Evolutionary conservation across 1,140 invertebrate genomes (phyloP).

Genomic region (Drosophila arizonae): DNA sequence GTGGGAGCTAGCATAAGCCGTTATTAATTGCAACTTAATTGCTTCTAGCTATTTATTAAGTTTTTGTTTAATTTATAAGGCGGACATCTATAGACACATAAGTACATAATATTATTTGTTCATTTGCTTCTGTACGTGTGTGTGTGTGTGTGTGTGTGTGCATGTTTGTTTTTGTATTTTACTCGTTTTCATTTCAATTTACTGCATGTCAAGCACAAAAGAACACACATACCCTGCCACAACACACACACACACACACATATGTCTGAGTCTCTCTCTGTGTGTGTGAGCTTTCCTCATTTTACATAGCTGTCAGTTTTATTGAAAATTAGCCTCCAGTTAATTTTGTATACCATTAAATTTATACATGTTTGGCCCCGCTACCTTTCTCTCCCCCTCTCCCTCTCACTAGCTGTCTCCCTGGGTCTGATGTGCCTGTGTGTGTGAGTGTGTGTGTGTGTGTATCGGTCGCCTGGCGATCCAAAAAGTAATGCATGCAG

Average conservation of each 20-base stretch:
- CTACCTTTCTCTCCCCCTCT: background rate
- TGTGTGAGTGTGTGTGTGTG: conserved; percentile 21
- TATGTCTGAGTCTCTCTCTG: conserved; percentile 6
- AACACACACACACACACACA: conserved; percentile 29
- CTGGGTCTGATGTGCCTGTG: conserved; percentile 9
- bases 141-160: conserved; percentile 8
- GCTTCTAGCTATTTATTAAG: conserved; percentile 73
- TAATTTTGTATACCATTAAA: conserved; percentile 78
- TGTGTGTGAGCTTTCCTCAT: conserved; percentile 42
- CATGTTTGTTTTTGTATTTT: conserved; percentile 42
- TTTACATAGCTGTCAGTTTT: conserved; percentile 71
- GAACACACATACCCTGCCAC: conserved; percentile 37
- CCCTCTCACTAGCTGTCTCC: background rate
- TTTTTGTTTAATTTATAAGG: conserved; percentile 68
- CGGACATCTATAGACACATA: conserved; percentile 29
- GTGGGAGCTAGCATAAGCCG: conserved; percentile 36
- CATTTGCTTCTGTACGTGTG: conserved; percentile 10
- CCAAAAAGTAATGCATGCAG: conserved; percentile 76
- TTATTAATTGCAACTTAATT: conserved; percentile 76
- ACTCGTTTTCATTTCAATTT: conserved; percentile 64
- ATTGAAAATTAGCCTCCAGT: conserved; percentile 80
- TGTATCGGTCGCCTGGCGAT: conserved; percentile 29
- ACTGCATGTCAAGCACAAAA: conserved; percentile 48
- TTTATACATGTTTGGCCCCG: conserved; percentile 52
- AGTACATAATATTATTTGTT: conserved; percentile 31